Conservation (phyloP, 1,140 invertebrate genomes). For the Pseudomyrmex concolor region DNA sequence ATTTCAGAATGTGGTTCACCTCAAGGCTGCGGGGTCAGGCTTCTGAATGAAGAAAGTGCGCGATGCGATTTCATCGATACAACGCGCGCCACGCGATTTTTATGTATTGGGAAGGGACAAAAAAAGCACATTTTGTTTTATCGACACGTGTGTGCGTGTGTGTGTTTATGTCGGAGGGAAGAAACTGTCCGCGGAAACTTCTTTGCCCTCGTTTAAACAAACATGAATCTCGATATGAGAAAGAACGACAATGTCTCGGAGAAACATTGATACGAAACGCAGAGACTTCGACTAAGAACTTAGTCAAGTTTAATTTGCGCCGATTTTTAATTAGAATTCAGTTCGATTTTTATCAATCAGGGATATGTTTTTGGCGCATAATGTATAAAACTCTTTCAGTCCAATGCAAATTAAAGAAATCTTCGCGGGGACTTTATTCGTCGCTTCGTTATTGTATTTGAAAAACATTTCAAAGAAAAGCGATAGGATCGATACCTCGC, state of each 20-base stretch:
- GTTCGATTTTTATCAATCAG: too few relatives aligned
- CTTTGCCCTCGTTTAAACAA: background rate
- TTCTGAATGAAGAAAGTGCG: conserved; percentile 62
- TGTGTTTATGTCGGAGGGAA: background rate
- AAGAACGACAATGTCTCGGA: background rate
- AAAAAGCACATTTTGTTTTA: too few relatives aligned
- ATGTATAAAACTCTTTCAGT: too few relatives aligned
- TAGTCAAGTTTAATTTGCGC: too few relatives aligned
- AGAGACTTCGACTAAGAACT: too few relatives aligned
- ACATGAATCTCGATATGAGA: background rate
- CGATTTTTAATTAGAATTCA: too few relatives aligned
- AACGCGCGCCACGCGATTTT: background rate
- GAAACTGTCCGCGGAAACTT: background rate
- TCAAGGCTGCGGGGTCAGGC: conserved; percentile 54
- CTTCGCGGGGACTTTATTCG: too few relatives aligned
- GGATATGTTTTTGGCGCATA: too few relatives aligned
- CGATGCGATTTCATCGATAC: conserved; percentile 25
- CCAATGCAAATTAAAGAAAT: too few relatives aligned
- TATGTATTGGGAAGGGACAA: background rate
- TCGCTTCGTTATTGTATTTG: too few relatives aligned
- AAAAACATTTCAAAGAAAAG: too few relatives aligned
- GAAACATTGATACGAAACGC: background rate
- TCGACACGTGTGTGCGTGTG: too few relatives aligned
- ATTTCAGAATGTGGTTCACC: conserved; percentile 49
- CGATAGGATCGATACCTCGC: background rate